phyloP scores from a whole-genome alignment of 2,888 invertebrate genomes.

The Heteropelma amictum region DNA sequence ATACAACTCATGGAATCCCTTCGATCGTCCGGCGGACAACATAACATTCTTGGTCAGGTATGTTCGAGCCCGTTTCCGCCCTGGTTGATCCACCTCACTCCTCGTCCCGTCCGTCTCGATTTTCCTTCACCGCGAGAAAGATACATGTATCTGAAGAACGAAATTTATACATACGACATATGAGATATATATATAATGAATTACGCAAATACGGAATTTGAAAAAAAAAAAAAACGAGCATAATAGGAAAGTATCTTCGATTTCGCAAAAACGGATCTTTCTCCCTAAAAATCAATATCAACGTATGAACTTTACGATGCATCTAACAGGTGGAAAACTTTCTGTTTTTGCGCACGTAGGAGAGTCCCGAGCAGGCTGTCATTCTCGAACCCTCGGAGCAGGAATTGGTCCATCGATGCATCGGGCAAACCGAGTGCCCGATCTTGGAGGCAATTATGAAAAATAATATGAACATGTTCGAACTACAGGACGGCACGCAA shows the following conservation, averaged over 20 bases:
- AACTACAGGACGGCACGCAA: slow-evolving; percentile 74
- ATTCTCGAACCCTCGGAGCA: slow-evolving; percentile 44
- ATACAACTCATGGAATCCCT: slow-evolving; percentile 81
- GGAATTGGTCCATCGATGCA: slow-evolving; percentile 40
- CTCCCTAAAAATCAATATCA: neutral
- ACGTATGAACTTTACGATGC: neutral
- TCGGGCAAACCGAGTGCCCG: slow-evolving; percentile 48
- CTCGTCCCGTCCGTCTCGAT: too few species aligned
- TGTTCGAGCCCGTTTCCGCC: too few species aligned
- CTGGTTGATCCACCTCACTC: too few species aligned
- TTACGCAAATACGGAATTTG: too few species aligned
- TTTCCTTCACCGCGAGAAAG: too few species aligned
- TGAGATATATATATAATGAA: too few species aligned
- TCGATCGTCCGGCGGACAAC: slow-evolving; percentile 77
- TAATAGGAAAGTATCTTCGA: too few species aligned
- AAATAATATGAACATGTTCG: slow-evolving; percentile 54
- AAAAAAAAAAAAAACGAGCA: too few species aligned
- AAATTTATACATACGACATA: too few species aligned
- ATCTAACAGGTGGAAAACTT: neutral
- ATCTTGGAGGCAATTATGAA: slow-evolving; percentile 55
- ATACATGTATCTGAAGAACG: too few species aligned
- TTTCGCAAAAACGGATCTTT: too few species aligned
- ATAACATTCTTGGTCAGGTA: slow-evolving; percentile 70
- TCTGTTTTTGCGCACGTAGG: slow-evolving; percentile 15
- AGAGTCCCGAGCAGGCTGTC: slow-evolving; percentile 45